Conservation (phyloP, 1,140 invertebrate genomes). For the Lordiphosa clarofinis region DNA sequence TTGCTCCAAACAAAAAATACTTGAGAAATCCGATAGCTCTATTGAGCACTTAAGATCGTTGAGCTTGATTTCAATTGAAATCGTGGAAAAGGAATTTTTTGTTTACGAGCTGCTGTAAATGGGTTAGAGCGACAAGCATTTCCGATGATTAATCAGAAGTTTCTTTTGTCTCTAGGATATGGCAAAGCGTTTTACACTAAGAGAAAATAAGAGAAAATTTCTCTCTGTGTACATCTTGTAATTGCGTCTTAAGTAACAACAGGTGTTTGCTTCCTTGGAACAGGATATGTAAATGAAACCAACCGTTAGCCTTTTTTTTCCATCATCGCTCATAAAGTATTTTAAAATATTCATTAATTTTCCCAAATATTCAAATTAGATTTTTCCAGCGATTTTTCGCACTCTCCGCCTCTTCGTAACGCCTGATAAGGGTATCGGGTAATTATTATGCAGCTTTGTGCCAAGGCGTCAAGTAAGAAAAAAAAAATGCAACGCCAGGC, state of each 20-base stretch:
- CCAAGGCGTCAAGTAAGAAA: constrained; percentile 66
- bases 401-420: constrained; percentile 49
- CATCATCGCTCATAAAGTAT: constrained; percentile 64
- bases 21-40: constrained; percentile 72
- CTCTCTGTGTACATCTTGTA: constrained; percentile 16
- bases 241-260: constrained; percentile 68
- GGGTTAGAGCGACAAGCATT: constrained; percentile 70
- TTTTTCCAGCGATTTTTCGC: constrained; percentile 72
- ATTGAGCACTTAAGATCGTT: constrained; percentile 59
- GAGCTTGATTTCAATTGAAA: constrained; percentile 55
- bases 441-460: constrained; percentile 75
- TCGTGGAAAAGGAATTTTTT: constrained; percentile 18
- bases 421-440: constrained; percentile 65
- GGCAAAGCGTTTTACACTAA: background rate
- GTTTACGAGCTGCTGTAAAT: constrained; percentile 72
- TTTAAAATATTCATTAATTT: constrained; percentile 76
- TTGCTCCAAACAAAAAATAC: constrained; percentile 22
- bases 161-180: constrained; percentile 25
- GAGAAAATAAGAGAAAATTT: too few relatives aligned
- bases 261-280: background rate
- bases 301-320: constrained; percentile 28
- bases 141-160: constrained; percentile 59
- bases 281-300: constrained; percentile 40
- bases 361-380: constrained; percentile 64
- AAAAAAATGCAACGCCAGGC: constrained; percentile 56